Evolutionary conservation across 92 coral and sea anemone genomes (phyloP).

Genomic region (Epizoanthus rinbou): DNA sequence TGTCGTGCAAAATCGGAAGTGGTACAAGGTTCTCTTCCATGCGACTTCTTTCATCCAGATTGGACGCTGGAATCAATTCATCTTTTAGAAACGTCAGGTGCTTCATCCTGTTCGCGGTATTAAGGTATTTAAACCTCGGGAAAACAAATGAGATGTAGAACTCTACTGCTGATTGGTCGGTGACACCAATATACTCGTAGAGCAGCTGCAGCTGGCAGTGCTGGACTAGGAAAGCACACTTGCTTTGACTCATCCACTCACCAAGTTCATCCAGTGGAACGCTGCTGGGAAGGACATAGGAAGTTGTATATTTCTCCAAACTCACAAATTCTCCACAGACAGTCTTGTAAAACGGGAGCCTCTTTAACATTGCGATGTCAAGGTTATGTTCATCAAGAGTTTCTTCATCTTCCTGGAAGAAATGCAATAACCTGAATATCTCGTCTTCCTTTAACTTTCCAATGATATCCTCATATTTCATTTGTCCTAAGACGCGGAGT

Average conservation of each 20-base stretch:
- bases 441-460: constrained; percentile 23
- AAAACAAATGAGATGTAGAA: constrained; percentile 47
- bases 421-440: constrained; percentile 40
- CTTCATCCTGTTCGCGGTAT: constrained; percentile 11
- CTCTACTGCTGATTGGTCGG: constrained; percentile 26
- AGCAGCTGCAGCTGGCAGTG: constrained; percentile 39
- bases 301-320: constrained; percentile 19
- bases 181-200: constrained; percentile 37
- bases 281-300: constrained; percentile 40
- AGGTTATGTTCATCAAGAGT: constrained; percentile 31
- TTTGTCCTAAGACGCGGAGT: constrained; percentile 43
- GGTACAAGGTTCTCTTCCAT: constrained; percentile 29
- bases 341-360: constrained; percentile 56
- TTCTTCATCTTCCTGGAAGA: constrained; percentile 46
- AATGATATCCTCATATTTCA: constrained; percentile 13
- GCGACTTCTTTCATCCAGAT: neutral
- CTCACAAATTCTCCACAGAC: constrained; percentile 33
- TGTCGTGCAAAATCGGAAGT: constrained; percentile 39
- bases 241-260: constrained; percentile 28
- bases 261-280: constrained; percentile 41
- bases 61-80: neutral
- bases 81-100: constrained; percentile 43
- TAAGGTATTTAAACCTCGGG: constrained; percentile 34
- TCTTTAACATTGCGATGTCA: constrained; percentile 10
- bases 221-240: constrained; percentile 38